Conservation (phyloP, 2,888 invertebrate genomes). For the Caenorhabditis drosophilae region DNA sequence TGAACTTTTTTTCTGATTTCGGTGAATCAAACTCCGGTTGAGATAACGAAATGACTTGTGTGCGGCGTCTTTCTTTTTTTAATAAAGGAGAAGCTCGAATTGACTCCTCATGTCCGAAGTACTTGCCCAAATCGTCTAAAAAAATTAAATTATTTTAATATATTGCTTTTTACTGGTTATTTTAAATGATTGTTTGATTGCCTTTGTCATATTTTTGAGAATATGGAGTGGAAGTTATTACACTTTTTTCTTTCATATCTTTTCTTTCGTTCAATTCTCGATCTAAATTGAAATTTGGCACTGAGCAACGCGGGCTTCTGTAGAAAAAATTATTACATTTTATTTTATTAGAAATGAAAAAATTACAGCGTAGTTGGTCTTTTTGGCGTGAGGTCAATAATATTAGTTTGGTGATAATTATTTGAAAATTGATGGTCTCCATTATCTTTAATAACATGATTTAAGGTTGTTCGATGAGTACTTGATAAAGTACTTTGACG, state of each 20-base stretch:
- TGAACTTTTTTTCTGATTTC: slow-evolving; percentile 13
- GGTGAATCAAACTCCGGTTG: slow-evolving; percentile 23
- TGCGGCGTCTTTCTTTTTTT: slow-evolving; percentile 16
- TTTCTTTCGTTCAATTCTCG: neutral
- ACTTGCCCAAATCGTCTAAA: slow-evolving; percentile 9
- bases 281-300: slow-evolving; percentile 5
- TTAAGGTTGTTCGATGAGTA: slow-evolving; percentile 11
- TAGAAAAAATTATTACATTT: neutral
- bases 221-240: slow-evolving; percentile 22
- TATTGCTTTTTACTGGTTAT: too few relatives aligned
- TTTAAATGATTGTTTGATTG: too few relatives aligned
- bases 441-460: slow-evolving; percentile 10
- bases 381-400: slow-evolving; percentile 14
- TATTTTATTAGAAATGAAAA: neutral
- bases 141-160: neutral
- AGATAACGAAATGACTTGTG: slow-evolving; percentile 14
- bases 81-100: slow-evolving; percentile 13
- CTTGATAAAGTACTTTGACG: slow-evolving; percentile 13
- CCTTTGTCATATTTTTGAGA: neutral
- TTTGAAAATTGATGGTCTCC: slow-evolving; percentile 6
- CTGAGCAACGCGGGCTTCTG: slow-evolving; percentile 1
- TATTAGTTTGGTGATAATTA: neutral
- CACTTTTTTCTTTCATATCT: neutral
- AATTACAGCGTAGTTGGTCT: slow-evolving; percentile 5
- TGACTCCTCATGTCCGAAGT: slow-evolving; percentile 21